Percentiles rank a stretch among this genome's conserved stretches.
Conservation (phyloP, 2,888 invertebrate species). For the Amphipoea oculea region DNA sequence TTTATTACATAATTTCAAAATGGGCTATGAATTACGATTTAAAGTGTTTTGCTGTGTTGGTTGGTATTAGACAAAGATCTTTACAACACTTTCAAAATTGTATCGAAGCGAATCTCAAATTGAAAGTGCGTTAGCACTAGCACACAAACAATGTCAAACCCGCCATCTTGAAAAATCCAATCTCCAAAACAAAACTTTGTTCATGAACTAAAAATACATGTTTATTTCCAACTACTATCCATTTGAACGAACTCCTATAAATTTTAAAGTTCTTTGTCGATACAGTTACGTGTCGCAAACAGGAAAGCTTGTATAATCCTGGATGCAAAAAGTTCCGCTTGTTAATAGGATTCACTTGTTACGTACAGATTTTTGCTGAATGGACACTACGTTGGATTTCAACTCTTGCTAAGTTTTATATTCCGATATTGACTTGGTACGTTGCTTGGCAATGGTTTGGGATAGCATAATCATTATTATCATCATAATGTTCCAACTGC, state of each 20-base stretch:
- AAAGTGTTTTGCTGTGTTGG: background rate
- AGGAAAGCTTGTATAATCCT: slow-evolving; percentile 62
- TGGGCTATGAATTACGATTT: background rate
- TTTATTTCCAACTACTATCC: slow-evolving; percentile 48
- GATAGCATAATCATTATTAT: too few species aligned
- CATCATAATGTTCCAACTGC: too few species aligned
- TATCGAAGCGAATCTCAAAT: background rate
- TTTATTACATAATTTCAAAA: background rate
- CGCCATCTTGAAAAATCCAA: slow-evolving; percentile 35
- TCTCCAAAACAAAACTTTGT: slow-evolving; percentile 32
- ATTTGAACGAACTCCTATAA: slow-evolving; percentile 46
- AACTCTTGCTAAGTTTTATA: slow-evolving; percentile 29
- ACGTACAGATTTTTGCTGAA: slow-evolving; percentile 60
- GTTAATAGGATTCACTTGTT: slow-evolving; percentile 69
- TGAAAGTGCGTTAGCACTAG: background rate
- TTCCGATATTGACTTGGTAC: background rate
- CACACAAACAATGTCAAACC: slow-evolving; percentile 22
- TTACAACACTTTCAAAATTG: background rate
- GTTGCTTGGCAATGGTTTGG: too few species aligned
- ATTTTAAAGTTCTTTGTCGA: slow-evolving; percentile 56
- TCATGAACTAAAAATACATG: slow-evolving; percentile 34
- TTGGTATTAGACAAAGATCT: background rate
- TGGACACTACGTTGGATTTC: slow-evolving; percentile 34
- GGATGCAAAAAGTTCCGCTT: slow-evolving; percentile 65
- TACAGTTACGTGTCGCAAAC: slow-evolving; percentile 58